Evolutionary conservation across 2,888 invertebrate species (phyloP).

Genomic region (Crocallis elinguaria): DNA sequence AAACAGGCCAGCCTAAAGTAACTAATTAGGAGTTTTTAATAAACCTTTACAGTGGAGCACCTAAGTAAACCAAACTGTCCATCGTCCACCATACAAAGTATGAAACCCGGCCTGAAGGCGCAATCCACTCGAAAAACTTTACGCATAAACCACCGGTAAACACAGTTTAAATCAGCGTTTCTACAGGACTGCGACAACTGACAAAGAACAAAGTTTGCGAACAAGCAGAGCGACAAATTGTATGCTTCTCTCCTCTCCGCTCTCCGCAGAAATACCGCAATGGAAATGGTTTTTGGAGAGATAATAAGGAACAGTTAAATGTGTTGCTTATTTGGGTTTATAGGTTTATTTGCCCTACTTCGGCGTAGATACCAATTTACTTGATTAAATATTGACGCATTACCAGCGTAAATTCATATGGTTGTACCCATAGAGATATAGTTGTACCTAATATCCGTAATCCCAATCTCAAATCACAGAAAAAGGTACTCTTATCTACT

Average conservation of each 20-base stretch:
- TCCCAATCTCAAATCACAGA: too few species aligned
- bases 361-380: conserved; percentile 20
- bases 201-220: conserved; percentile 37
- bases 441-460: too few species aligned
- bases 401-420: not conserved
- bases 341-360: conserved; percentile 20
- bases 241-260: conserved; percentile 12
- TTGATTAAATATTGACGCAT: conserved; percentile 19
- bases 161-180: conserved; percentile 49
- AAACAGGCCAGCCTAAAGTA: conserved; percentile 4
- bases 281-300: conserved; percentile 13
- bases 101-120: conserved; percentile 37
- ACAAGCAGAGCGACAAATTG: conserved; percentile 36
- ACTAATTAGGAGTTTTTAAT: conserved; percentile 24
- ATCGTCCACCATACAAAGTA: conserved; percentile 32
- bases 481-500: too few species aligned
- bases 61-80: conserved; percentile 17
- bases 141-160: conserved; percentile 52
- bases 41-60: conserved; percentile 10
- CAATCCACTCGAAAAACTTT: conserved; percentile 54
- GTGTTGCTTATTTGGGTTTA: conserved; percentile 24
- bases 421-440: not conserved
- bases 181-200: conserved; percentile 39
- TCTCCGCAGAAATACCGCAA: conserved; percentile 4
- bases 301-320: conserved; percentile 17